phyloP scores from a whole-genome alignment of 2,888 invertebrate genomes.

The Torymus texanus region DNA sequence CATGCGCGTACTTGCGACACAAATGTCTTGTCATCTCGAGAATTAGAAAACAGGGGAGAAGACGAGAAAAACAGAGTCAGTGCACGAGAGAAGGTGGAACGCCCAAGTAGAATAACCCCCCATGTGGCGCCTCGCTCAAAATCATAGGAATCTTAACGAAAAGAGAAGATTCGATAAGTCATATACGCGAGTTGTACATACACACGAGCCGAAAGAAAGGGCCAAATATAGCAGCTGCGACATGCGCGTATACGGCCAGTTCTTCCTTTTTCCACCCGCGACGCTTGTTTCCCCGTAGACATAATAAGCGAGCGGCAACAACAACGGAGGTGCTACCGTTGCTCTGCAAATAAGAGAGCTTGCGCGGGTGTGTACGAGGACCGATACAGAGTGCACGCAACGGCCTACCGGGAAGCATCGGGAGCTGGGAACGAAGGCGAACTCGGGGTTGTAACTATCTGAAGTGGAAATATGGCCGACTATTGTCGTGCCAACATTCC shows the following conservation, averaged over 20 bases:
- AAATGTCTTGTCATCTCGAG: constrained; percentile 32
- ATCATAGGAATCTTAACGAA: constrained; percentile 8
- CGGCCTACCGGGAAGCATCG: constrained; percentile 58
- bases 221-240: constrained; percentile 41
- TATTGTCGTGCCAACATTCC: constrained; percentile 70
- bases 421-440: constrained; percentile 48
- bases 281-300: constrained; percentile 65
- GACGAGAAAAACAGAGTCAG: constrained; percentile 19
- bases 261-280: constrained; percentile 19
- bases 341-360: constrained; percentile 58
- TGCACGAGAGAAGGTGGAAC: no score
- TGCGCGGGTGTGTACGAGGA: constrained; percentile 60
- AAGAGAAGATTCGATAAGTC: constrained; percentile 36
- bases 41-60: constrained; percentile 10
- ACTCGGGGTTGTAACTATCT: constrained; percentile 61
- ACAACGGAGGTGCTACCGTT: constrained; percentile 63
- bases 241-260: not conserved
- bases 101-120: no score
- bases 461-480: constrained; percentile 66
- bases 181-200: not conserved
- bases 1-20: not conserved
- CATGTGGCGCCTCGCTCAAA: no score
- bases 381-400: constrained; percentile 63
- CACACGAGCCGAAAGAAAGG: constrained; percentile 1
- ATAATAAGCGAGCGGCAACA: constrained; percentile 64